phyloP scores from a whole-genome alignment of 1,140 invertebrate species.

The Pogonus chalceus region DNA sequence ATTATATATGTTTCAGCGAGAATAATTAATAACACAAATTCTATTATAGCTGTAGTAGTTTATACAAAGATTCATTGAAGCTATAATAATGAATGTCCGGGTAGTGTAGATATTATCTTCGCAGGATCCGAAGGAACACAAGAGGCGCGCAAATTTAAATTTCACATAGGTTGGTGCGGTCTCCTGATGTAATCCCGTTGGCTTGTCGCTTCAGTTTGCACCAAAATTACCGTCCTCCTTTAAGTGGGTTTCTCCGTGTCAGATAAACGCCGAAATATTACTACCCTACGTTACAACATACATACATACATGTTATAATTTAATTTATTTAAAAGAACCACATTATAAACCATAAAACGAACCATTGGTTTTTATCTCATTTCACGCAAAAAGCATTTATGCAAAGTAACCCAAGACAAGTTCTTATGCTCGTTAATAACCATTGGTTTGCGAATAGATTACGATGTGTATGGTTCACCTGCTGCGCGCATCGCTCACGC shows the following conservation, averaged over 20 bases:
- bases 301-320: background rate
- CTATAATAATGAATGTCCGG: background rate
- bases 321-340: background rate
- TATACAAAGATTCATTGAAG: too few relatives aligned
- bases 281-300: background rate
- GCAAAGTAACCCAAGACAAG: background rate
- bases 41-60: too few relatives aligned
- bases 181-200: slow-evolving; percentile 3
- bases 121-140: background rate
- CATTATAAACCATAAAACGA: background rate
- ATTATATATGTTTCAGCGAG: too few relatives aligned
- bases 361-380: slow-evolving; percentile 1
- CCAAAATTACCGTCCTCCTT: background rate
- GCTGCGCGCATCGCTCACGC: background rate
- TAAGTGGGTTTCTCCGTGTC: slow-evolving; percentile 3
- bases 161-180: background rate
- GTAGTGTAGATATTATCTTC: background rate
- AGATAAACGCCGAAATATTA: slow-evolving; percentile 5
- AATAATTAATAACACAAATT: too few relatives aligned
- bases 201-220: slow-evolving; percentile 4
- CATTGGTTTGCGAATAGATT: too few relatives aligned
- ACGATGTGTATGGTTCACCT: background rate
- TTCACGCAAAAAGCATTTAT: background rate
- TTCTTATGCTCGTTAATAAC: background rate
- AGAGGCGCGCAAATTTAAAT: background rate